Evolutionary conservation across 2,113 vertebrate genomes (phyloP).

Genomic region (Scatophagus argus): DNA sequence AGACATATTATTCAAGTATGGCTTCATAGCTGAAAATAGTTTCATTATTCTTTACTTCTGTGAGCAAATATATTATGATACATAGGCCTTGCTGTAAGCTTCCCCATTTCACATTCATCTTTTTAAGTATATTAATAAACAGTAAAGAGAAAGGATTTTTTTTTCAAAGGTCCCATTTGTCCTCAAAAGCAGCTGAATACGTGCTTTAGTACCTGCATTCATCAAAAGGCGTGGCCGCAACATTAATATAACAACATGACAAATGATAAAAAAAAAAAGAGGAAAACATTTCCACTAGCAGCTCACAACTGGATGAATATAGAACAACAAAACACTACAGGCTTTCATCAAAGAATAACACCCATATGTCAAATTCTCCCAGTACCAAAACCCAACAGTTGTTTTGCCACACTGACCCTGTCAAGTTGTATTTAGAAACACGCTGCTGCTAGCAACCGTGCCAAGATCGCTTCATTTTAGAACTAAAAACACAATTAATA

Average conservation of each 20-base stretch:
- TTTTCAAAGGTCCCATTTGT: slow-evolving; percentile 84
- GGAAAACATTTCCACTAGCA: slow-evolving; percentile 44
- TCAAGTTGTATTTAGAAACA: slow-evolving; percentile 69
- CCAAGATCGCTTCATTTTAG: slow-evolving; percentile 64
- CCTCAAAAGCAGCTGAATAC: slow-evolving; percentile 82
- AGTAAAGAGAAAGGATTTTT: slow-evolving; percentile 81
- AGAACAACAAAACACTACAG: slow-evolving; percentile 61
- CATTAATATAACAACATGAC: slow-evolving; percentile 76
- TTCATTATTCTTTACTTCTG: slow-evolving; percentile 84
- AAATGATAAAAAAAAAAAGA: slow-evolving; percentile 60
- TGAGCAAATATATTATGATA: slow-evolving; percentile 80
- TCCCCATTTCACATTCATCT: slow-evolving; percentile 83
- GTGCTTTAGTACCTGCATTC: slow-evolving; percentile 81
- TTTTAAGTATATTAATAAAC: slow-evolving; percentile 86
- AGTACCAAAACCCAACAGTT: slow-evolving; percentile 63
- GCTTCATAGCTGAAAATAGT: slow-evolving; percentile 83
- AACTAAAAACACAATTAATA: slow-evolving; percentile 62
- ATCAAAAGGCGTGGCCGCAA: slow-evolving; percentile 77
- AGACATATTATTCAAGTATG: slow-evolving; percentile 82
- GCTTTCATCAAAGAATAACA: slow-evolving; percentile 63
- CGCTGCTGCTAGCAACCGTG: slow-evolving; percentile 47
- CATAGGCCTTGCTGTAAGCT: slow-evolving; percentile 65
- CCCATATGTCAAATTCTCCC: slow-evolving; percentile 56
- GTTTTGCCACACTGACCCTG: slow-evolving; percentile 72
- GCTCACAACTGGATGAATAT: slow-evolving; percentile 69